Conservation (phyloP, 1,140 invertebrate genomes). For the Zaprionus vittiger region DNA sequence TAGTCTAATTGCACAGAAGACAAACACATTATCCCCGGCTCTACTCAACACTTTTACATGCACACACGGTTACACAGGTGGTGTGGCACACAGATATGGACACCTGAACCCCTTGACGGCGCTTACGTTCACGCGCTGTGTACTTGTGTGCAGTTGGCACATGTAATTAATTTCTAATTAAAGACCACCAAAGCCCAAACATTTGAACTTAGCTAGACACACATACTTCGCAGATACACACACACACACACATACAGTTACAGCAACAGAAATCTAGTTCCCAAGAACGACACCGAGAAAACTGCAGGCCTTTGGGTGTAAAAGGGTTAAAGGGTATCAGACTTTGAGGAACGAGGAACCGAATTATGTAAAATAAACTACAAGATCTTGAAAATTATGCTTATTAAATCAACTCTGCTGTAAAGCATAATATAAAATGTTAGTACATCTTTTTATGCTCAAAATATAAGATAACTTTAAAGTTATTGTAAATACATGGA, state of each 20-base stretch:
- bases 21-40: conserved; percentile 1
- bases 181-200: conserved; percentile 40
- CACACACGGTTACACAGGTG: not conserved
- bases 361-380: no score
- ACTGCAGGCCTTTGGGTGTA: not conserved
- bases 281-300: not conserved
- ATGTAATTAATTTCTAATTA: conserved; percentile 66
- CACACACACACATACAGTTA: not conserved
- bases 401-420: no score
- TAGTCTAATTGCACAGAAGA: conserved; percentile 1
- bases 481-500: not conserved
- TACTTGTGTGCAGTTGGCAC: conserved; percentile 27
- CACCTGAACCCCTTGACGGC: not conserved
- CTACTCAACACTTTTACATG: not conserved
- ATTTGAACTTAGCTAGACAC: conserved; percentile 6
- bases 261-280: not conserved
- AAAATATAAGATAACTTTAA: no score
- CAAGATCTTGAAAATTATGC: no score
- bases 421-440: not conserved
- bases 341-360: no score
- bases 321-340: not conserved
- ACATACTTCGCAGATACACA: not conserved
- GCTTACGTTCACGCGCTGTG: conserved; percentile 4
- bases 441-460: no score
- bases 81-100: not conserved